phyloP scores from a whole-genome alignment of 2,113 vertebrate genomes.

The Micronycteris hirsuta region DNA sequence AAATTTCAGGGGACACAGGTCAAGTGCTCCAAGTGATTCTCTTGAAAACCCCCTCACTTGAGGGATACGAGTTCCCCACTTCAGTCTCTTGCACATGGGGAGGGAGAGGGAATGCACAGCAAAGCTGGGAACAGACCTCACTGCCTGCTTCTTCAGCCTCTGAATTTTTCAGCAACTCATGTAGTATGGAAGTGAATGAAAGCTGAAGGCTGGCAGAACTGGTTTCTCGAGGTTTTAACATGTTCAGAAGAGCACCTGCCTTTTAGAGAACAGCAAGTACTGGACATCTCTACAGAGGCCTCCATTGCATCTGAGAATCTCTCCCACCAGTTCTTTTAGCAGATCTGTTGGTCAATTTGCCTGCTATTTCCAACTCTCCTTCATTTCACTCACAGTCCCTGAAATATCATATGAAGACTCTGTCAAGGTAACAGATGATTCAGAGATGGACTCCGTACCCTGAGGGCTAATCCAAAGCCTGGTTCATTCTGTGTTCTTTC shows the following conservation, averaged over 20 bases:
- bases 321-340: neutral
- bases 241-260: neutral
- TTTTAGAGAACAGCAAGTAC: neutral
- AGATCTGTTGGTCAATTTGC: neutral
- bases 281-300: neutral
- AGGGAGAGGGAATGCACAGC: neutral
- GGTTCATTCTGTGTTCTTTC: neutral
- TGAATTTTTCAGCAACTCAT: neutral
- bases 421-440: neutral
- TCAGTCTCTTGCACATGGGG: neutral
- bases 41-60: neutral
- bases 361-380: neutral
- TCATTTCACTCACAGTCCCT: neutral
- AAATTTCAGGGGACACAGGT: neutral
- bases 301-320: neutral
- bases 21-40: neutral
- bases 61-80: neutral
- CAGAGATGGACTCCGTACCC: neutral
- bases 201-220: neutral
- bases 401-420: neutral
- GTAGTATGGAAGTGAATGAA: neutral
- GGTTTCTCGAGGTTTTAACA: neutral
- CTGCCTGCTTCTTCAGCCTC: neutral
- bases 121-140: neutral
- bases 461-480: neutral